A percentile compares a stretch with the other conserved stretches of the same genome.
phyloP scores from a whole-genome alignment of 2,113 vertebrate species.

The Tachycineta bicolor region DNA sequence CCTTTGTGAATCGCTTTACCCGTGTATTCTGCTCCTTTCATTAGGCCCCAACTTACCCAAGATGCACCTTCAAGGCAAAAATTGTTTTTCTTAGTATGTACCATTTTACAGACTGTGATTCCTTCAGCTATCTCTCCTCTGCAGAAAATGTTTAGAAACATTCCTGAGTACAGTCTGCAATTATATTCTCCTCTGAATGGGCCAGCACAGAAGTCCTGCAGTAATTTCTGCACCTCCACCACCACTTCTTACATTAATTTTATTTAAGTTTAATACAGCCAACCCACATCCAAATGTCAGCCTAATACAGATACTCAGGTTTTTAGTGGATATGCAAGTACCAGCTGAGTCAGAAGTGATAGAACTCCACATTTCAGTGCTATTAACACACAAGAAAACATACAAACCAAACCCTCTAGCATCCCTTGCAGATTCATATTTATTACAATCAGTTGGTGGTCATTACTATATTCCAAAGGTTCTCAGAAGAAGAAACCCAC shows the following conservation, averaged over 20 bases:
- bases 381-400: not conserved
- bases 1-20: conserved; percentile 95
- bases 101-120: not conserved
- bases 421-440: not conserved
- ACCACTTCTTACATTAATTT: not conserved
- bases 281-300: not conserved
- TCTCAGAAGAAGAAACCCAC: not conserved
- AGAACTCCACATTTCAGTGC: not conserved
- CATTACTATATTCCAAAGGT: not conserved
- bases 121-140: not conserved
- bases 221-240: not conserved
- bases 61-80: conserved; percentile 86
- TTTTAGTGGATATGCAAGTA: not conserved
- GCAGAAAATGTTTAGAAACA: not conserved
- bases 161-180: not conserved
- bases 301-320: not conserved
- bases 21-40: conserved; percentile 95
- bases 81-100: not conserved
- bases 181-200: not conserved
- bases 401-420: not conserved
- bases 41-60: conserved; percentile 95
- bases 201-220: not conserved
- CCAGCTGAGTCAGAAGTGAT: not conserved
- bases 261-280: not conserved
- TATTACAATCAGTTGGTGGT: not conserved